Conservation (phyloP, 2,113 vertebrate genomes). For the Alouatta palliata region DNA sequence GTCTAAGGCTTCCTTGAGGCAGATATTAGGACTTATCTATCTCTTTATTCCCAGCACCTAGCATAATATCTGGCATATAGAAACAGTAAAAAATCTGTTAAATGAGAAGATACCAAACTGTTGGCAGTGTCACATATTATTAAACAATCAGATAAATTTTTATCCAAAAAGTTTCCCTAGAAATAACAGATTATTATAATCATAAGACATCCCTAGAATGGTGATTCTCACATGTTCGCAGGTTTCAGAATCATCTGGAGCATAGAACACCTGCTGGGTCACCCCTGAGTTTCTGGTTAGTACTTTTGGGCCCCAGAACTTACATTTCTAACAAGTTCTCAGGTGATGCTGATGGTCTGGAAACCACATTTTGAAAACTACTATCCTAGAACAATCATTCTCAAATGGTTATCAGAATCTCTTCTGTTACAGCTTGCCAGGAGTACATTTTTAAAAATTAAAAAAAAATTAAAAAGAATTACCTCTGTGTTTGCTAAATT, state of each 20-base stretch:
- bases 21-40: not conserved
- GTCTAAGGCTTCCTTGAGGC: not conserved
- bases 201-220: not conserved
- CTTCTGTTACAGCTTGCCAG: not conserved
- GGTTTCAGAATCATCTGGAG: not conserved
- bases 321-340: not conserved
- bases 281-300: not conserved
- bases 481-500: not conserved
- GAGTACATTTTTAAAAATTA: too few relatives aligned
- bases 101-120: not conserved
- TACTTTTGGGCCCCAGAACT: not conserved
- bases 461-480: not conserved
- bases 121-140: not conserved
- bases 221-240: not conserved
- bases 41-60: not conserved
- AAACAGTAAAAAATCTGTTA: not conserved
- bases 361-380: not conserved
- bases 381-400: too few relatives aligned
- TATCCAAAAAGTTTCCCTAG: not conserved
- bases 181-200: not conserved
- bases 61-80: not conserved
- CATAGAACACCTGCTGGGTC: not conserved
- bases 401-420: not conserved
- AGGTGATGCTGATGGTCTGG: too few relatives aligned
- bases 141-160: not conserved